Conservation (phyloP, 2,888 invertebrate genomes). For the Aromia moschata region DNA sequence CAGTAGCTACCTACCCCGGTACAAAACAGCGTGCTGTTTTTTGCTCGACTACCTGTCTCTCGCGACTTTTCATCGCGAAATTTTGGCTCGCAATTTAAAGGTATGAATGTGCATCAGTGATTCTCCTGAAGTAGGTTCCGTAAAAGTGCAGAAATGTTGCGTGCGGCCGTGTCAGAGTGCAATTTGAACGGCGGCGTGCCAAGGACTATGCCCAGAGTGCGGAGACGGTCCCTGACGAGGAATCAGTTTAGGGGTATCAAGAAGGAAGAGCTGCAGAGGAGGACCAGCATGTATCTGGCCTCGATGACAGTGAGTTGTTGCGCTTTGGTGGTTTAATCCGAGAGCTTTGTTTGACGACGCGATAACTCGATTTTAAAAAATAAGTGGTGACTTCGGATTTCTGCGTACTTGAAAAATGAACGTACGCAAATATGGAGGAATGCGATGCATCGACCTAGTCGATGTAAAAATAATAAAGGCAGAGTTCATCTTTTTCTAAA, state of each 20-base stretch:
- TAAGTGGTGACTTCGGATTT: not conserved
- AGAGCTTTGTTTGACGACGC: conserved; percentile 1
- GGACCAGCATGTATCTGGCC: conserved; percentile 77
- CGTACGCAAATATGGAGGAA: no score
- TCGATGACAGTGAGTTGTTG: conserved; percentile 81
- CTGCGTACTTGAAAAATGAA: not conserved
- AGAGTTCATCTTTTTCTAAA: no score
- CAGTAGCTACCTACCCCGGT: conserved; percentile 44
- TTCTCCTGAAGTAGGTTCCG: no score
- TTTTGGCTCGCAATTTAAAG: conserved; percentile 11
- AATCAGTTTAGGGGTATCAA: conserved; percentile 81
- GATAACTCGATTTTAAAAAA: conserved; percentile 1
- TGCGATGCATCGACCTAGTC: no score
- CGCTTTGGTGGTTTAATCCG: conserved; percentile 5
- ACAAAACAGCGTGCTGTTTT: conserved; percentile 29
- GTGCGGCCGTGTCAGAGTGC: conserved; percentile 47
- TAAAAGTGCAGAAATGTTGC: conserved; percentile 44
- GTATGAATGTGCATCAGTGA: conserved; percentile 15
- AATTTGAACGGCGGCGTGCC: conserved; percentile 44
- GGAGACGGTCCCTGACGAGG: conserved; percentile 66
- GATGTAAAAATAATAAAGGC: no score
- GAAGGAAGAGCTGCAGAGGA: conserved; percentile 77
- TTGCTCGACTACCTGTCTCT: conserved; percentile 2
- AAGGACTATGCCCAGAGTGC: conserved; percentile 34
- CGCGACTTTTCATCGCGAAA: conserved; percentile 2